Base-by-base conservation (phyloP, 2,797 vertebrate genomes). In the Antrozous pallidus region DNA sequence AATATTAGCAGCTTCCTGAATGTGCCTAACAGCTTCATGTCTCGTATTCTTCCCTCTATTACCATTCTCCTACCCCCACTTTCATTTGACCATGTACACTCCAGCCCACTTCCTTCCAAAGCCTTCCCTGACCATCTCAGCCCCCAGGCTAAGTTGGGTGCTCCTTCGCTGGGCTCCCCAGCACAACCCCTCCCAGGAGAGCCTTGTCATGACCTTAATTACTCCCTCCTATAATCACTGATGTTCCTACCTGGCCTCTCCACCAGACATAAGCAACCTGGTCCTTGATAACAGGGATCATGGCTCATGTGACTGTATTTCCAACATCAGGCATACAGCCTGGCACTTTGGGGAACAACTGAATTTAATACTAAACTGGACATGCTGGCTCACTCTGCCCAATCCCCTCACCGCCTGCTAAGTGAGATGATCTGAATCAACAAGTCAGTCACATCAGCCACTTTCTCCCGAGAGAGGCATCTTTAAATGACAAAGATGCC, bases 281-380 rank as follows among this genome's bases (percentile, higher is more conserved):
- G 70, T 71, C 65, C 74, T 22, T 22, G 7, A 42, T 10, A 56
- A 78, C 10, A 93, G 45, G 63, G n/a, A 42, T 9, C 28, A 2
- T 16, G 20, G 81, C 70, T 63, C 36, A 9, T 1, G 20, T 45
- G 56, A 56, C n/a, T 69, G 36, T 38, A 14, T 36, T 87, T 6
- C 78, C 38, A 87, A 26, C n/a, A 28, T 26, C 45, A 93, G 58
- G 7, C 33, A 51, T n/a, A 45, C 10, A 5, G 13, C 38, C 61
- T 65, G 75, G 14, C 8, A 65, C 33, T 33, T 80, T 20, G 1
- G 0, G 0, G n/a, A 40, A 9, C 0, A 16, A 9, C 3, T 26
- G 8, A 58, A 81, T 70, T 65, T 45, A 67, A 26, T 36, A 31
- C 45, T 22, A 28, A 92, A 47, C 18, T 42, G 33, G 69, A 28